A percentile compares a stretch with the other conserved stretches of the same genome.
Conservation (phyloP, 1,140 invertebrate genomes). For the Paracyclopina nana region DNA sequence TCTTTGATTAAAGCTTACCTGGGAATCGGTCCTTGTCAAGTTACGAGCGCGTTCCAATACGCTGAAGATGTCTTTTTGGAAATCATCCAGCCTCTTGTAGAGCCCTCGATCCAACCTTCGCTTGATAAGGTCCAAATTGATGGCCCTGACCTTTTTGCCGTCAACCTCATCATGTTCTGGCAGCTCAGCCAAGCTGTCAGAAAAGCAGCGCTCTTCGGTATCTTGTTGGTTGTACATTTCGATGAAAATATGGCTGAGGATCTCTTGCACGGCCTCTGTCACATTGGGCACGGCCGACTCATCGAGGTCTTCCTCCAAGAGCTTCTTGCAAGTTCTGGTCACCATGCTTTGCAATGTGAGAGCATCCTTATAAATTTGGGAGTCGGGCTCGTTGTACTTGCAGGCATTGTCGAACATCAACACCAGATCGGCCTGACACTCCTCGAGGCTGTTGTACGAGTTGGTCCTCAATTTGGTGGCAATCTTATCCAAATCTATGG, state of each 20-base stretch:
- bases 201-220: conserved; percentile 83
- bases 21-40: conserved; percentile 66
- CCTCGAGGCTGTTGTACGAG: conserved; percentile 63
- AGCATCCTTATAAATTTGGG: conserved; percentile 96
- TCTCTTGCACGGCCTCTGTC: conserved; percentile 61
- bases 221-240: conserved; percentile 88
- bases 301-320: conserved; percentile 55
- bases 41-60: conserved; percentile 73
- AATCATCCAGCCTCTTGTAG: conserved; percentile 76
- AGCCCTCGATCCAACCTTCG: conserved; percentile 59
- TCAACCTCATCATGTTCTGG: conserved; percentile 59
- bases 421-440: conserved; percentile 75
- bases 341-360: conserved; percentile 74
- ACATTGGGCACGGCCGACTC: conserved; percentile 37
- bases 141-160: conserved; percentile 40
- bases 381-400: conserved; percentile 98
- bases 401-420: conserved; percentile 98
- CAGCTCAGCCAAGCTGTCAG: conserved; percentile 82
- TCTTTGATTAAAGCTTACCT: too few relatives aligned
- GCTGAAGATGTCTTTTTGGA: conserved; percentile 89
- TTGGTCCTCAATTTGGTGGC: conserved; percentile 57
- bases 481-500: conserved; percentile 92
- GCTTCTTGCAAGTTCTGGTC: conserved; percentile 69
- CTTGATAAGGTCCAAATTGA: conserved; percentile 67
- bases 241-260: conserved; percentile 77